These are phyloP conservation scores for Hippocampus mohnikei DNA, from an alignment of 2,113 vertebrate species.

Conservation along the genomic window DNA sequence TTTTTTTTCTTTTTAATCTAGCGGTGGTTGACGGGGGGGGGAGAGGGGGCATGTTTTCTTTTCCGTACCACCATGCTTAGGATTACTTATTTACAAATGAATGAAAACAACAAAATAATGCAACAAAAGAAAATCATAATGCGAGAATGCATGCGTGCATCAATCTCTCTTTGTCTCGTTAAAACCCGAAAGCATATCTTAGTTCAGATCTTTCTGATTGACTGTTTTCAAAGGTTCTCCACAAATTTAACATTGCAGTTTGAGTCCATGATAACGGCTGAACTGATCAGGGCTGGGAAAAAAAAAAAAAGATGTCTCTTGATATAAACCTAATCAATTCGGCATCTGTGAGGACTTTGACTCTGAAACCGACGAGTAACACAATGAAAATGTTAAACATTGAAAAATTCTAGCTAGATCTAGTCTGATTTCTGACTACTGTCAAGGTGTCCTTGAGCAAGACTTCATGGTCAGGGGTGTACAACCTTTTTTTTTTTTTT, in stretches of 20 bases:
- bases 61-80: neutral
- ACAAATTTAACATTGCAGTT: neutral
- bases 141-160: neutral
- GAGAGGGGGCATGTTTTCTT: too few relatives aligned
- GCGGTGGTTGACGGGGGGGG: neutral
- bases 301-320: too few relatives aligned
- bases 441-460: neutral
- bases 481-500: too few relatives aligned
- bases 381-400: neutral
- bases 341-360: neutral
- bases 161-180: neutral
- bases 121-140: neutral
- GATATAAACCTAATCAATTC: neutral
- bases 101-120: neutral
- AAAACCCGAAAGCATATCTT: neutral
- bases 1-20: neutral
- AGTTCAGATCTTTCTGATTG: neutral
- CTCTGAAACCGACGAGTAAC: neutral
- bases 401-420: neutral
- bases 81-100: neutral
- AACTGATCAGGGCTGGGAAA: neutral
- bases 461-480: neutral
- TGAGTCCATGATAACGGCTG: neutral
- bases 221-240: neutral
- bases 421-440: neutral